Conservation (phyloP, 2,888 invertebrate genomes). For the Diaprepes abbreviatus region DNA sequence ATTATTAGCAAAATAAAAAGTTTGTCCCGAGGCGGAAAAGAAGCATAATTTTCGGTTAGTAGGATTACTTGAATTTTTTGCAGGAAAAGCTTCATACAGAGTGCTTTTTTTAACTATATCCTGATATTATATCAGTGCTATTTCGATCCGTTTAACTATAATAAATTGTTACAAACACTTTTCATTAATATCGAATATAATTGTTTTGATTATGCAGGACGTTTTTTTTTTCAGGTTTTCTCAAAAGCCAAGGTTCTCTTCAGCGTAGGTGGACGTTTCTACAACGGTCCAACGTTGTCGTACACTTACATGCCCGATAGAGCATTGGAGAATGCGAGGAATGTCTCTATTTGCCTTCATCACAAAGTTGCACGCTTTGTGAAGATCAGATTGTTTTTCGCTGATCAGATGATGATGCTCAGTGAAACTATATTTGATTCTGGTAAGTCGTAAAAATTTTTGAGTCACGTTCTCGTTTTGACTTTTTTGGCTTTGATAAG, state of each 20-base stretch:
- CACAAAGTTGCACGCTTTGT: conserved; percentile 75
- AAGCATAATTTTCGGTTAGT: conserved; percentile 9
- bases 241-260: conserved; percentile 76
- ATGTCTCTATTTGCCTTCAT: conserved; percentile 77
- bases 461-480: no score
- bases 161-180: no score
- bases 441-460: no score
- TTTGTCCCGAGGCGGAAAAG: not conserved
- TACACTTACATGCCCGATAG: conserved; percentile 75
- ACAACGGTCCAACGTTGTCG: conserved; percentile 70
- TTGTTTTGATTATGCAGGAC: no score
- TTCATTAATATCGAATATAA: no score
- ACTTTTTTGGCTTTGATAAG: no score
- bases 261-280: conserved; percentile 73
- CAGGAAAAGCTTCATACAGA: no score
- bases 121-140: no score
- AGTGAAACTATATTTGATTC: conserved; percentile 78
- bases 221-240: conserved; percentile 72
- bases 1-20: conserved; percentile 32
- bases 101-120: no score
- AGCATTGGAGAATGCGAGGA: conserved; percentile 76
- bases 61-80: not conserved
- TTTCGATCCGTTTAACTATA: no score
- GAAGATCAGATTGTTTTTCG: conserved; percentile 76
- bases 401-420: conserved; percentile 79